Base-by-base conservation (phyloP, 1,140 invertebrate species). In the Meloidogyne floridensis region DNA sequence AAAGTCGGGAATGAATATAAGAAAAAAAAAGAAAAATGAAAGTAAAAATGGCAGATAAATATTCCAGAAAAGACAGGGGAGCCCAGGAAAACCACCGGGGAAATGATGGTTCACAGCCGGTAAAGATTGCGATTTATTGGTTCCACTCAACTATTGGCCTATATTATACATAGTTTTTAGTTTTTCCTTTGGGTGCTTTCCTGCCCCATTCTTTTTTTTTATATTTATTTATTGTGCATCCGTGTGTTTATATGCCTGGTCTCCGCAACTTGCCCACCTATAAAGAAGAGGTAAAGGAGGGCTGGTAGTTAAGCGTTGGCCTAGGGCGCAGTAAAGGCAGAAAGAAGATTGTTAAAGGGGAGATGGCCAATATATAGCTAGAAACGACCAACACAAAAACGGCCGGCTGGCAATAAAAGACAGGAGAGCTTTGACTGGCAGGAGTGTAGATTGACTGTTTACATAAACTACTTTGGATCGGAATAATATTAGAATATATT, bases 1-100 rank as follows among this genome's bases (percentile, higher is more conserved):
- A 73, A 73, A 73, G 72, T 11, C 51, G 72, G 72, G 18, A 73
- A 53, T 47, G 72, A 73, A 73, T 53, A 73, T 54, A 3, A 42
- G 13, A 15, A 42, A 73, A 42, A 32, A 73, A n/a, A 6, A 42
- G 8, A 43, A 53, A 73, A 43, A 18, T 5, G 18, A 15, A 72
- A 53, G 72, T 47, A 47, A 47, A 47, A 47, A 47, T 47, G 47
- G 47, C 47, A 47, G 47, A 47, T 0, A 47, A 47, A 1, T 47
- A 47, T 4, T 47, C 47, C 47, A 47, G 71, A 73, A 73, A 73
- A 73, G 13, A 42, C 72, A 53, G 72, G 72, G 32, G 72, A 73
- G n/a, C 15, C 32, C 42, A 73, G 42, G 51, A 53, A 73, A 73
- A 73, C 42, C 42, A 73, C 51, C 42, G 51, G 51, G 51, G 72